These are phyloP conservation scores for Gallinago media DNA, from an alignment of 2,113 vertebrate species.

Conservation along the genomic window DNA sequence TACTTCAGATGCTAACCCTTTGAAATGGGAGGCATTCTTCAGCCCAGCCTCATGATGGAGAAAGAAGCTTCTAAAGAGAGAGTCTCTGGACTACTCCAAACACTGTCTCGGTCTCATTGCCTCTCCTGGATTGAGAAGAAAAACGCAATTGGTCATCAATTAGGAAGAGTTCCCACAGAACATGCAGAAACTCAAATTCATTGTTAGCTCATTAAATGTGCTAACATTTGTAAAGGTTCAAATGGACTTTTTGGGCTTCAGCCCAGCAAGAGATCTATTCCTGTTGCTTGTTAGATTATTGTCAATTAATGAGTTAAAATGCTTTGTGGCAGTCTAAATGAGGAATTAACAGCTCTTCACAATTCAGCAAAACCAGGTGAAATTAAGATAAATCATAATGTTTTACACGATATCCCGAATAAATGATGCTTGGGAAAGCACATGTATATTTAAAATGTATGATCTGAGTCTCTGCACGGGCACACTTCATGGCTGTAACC, in stretches of 20 bases:
- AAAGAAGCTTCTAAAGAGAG: not conserved
- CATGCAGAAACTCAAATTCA: constrained; percentile 9
- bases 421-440: not conserved
- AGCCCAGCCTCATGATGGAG: not conserved
- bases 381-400: not conserved
- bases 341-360: constrained; percentile 30
- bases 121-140: not conserved
- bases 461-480: not conserved
- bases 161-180: constrained; percentile 40
- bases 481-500: not conserved
- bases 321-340: constrained; percentile 12
- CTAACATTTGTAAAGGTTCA: constrained; percentile 43
- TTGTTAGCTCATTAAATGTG: constrained; percentile 12
- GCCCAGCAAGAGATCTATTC: constrained; percentile 31
- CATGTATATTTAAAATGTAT: not conserved
- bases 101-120: not conserved
- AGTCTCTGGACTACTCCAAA: not conserved
- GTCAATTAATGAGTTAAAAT: constrained; percentile 49
- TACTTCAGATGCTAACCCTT: not conserved
- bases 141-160: not conserved
- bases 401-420: not conserved
- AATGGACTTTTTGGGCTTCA: constrained; percentile 37
- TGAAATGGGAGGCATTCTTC: not conserved
- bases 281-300: constrained; percentile 35
- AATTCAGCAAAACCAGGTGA: constrained; percentile 39